Evolutionary conservation across 1,140 invertebrate genomes (phyloP).

Genomic region (Helicoverpa zea): DNA sequence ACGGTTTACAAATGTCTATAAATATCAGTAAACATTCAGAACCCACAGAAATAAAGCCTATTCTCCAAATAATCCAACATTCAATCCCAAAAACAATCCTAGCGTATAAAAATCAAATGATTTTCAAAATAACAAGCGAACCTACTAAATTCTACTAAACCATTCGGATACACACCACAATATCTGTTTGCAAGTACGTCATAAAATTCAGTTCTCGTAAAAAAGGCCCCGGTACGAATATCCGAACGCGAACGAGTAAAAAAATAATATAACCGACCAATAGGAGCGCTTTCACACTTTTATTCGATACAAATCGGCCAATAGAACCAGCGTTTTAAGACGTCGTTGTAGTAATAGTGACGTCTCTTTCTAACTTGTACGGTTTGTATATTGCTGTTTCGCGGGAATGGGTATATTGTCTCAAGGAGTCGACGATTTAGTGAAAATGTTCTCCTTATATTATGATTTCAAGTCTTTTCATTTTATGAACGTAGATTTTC

Average conservation of each 20-base stretch:
- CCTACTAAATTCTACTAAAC: constrained; percentile 57
- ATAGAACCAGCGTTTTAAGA: constrained; percentile 71
- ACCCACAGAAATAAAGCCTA: background rate
- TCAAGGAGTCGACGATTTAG: constrained; percentile 10
- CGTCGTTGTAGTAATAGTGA: constrained; percentile 58
- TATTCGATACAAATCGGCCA: constrained; percentile 78
- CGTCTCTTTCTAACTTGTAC: constrained; percentile 64
- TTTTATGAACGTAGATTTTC: background rate
- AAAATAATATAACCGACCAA: constrained; percentile 67
- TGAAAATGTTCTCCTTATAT: background rate
- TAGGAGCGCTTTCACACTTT: constrained; percentile 67
- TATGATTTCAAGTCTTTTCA: constrained; percentile 16
- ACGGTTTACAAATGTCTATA: too few species aligned
- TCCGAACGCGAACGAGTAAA: constrained; percentile 62
- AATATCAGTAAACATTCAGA: too few species aligned
- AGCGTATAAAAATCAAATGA: constrained; percentile 19
- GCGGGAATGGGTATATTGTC: constrained; percentile 41
- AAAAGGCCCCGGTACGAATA: constrained; percentile 60
- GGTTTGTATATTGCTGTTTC: constrained; percentile 42
- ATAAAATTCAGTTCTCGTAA: constrained; percentile 79
- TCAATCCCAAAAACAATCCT: background rate
- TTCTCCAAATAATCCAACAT: background rate
- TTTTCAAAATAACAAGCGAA: constrained; percentile 50
- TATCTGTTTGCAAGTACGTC: constrained; percentile 70
- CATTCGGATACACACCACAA: constrained; percentile 71